Conservation (phyloP, 2,888 invertebrate species). For the Brachyptera risi region DNA sequence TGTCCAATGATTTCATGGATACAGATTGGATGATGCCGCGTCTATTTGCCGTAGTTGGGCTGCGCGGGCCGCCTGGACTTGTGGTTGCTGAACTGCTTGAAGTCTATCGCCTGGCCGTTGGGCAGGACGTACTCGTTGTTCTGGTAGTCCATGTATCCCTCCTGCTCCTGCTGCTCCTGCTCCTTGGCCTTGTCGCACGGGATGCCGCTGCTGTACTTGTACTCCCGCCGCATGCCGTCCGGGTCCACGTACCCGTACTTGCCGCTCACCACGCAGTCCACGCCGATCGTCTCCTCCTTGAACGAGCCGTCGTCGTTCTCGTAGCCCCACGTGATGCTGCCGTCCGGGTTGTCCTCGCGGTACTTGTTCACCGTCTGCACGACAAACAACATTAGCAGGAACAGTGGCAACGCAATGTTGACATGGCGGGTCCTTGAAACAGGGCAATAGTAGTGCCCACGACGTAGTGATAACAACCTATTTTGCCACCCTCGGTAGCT, state of each 20-base stretch:
- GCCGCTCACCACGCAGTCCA: conserved; percentile 70
- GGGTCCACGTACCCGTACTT: conserved; percentile 83
- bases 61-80: conserved; percentile 59
- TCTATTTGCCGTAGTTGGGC: conserved; percentile 47
- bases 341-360: conserved; percentile 74
- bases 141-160: conserved; percentile 68
- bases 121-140: conserved; percentile 69
- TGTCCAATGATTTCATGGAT: no score
- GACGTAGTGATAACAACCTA: no score
- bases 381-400: no score
- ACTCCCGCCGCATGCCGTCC: conserved; percentile 75
- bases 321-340: conserved; percentile 83
- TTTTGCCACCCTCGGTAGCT: no score
- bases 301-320: conserved; percentile 85
- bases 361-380: conserved; percentile 51
- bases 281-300: conserved; percentile 78
- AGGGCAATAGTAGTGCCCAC: no score
- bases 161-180: conserved; percentile 49
- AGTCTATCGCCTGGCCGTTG: conserved; percentile 66
- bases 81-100: conserved; percentile 66
- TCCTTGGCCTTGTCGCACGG: conserved; percentile 57
- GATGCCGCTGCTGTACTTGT: conserved; percentile 77
- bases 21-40: no score
- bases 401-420: no score
- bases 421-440: no score